Evolutionary conservation across 2,797 vertebrate species (phyloP), one percentile per base, ranked within the genome.

Genomic region (Ptychadena robeensis): DNA sequence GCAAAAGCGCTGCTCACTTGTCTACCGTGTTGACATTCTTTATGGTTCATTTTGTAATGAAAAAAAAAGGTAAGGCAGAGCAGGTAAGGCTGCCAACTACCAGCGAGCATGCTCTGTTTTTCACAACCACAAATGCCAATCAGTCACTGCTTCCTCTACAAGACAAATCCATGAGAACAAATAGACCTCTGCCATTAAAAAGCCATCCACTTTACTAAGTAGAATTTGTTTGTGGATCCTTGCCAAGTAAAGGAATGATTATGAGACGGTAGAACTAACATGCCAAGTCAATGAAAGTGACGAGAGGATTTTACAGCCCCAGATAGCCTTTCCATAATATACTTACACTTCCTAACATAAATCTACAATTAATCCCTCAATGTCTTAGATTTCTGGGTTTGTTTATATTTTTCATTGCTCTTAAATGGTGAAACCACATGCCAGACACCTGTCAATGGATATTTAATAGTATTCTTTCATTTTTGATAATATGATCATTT

Each of bases 31-130:
- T 85, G 77, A 80, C 64, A 85, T 80, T 76, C 66, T 75, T 85
- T 85, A 83, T 66, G 59, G 70, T 69, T 84, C 78, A 85, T 80
- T 85, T 85, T 85, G 53, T 76, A 65, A 85, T 70, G 71, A 65
- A 80, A 80, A 75, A 65, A 80, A 80, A 80, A 72, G 82, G 80
- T 80, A 85, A 75, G 57, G 65, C 64, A 80, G 72, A 53, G 65
- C 25, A 64, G 53, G 72, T 75, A 80, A 80, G 37, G 18, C 78
- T 85, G 77, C 78, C 82, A 85, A 80, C 71, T 63, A 80, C 80
- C 48, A 78, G 53, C 77, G 71, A 76, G 69, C 76, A 53, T 18
- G 35, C 65, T 28, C 69, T 71, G 8, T 72, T 53, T 80, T 53
- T 71, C 72, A 44, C 7, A 70, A 69, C 53, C 72, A 63, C 71